Conservation (phyloP, 1,140 invertebrate genomes). For the Watersipora subatra region DNA sequence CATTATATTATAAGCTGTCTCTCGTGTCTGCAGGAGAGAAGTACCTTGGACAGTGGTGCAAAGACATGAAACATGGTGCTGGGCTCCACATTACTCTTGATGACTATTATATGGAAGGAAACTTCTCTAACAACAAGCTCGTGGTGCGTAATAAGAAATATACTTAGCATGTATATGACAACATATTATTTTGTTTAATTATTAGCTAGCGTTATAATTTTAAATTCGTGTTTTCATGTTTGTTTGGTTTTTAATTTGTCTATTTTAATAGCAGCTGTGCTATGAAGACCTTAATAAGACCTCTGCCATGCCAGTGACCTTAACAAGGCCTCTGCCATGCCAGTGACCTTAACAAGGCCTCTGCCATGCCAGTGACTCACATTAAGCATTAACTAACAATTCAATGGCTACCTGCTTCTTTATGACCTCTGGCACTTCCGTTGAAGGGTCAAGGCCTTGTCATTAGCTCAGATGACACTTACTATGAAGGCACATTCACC, state of each 20-base stretch:
- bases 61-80: conserved; percentile 63
- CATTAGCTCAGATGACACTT: conserved; percentile 71
- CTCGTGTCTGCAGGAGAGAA: conserved; percentile 69
- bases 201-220: background rate
- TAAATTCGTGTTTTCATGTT: background rate
- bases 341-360: background rate
- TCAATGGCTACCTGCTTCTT: too few relatives aligned
- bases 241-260: too few relatives aligned
- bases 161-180: too few relatives aligned
- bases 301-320: background rate
- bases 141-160: conserved; percentile 45
- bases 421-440: too few relatives aligned
- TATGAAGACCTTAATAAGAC: background rate
- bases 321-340: background rate
- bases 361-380: background rate
- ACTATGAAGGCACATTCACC: conserved; percentile 74
- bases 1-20: too few relatives aligned
- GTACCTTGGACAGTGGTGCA: conserved; percentile 71
- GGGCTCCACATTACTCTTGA: conserved; percentile 72
- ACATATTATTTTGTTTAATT: too few relatives aligned
- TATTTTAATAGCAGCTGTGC: background rate
- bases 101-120: conserved; percentile 77
- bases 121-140: conserved; percentile 61
- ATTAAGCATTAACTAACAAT: too few relatives aligned
- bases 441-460: conserved; percentile 64